Evolutionary conservation across 2,113 vertebrate genomes (phyloP).

Genomic region (Varanus komodoensis): DNA sequence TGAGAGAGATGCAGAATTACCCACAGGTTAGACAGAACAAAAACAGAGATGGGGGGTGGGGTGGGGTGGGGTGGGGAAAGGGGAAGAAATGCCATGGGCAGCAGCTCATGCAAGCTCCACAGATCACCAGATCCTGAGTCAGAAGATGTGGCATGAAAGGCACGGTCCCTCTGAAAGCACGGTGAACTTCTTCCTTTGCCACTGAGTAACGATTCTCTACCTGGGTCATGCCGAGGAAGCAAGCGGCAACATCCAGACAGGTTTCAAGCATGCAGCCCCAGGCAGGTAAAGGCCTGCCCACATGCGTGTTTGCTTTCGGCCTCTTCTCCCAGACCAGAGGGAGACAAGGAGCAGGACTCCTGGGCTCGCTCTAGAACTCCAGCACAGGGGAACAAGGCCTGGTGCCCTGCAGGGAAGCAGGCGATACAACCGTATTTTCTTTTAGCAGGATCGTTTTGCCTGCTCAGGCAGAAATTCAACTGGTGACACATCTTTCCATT

Average conservation of each 20-base stretch:
- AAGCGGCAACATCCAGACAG: neutral
- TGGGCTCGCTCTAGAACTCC: neutral
- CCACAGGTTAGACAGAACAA: neutral
- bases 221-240: neutral
- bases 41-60: neutral
- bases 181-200: neutral
- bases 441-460: neutral
- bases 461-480: neutral
- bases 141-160: neutral
- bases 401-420: too few species aligned
- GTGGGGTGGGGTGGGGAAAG: neutral
- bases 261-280: neutral
- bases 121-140: neutral
- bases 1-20: neutral
- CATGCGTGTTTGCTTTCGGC: neutral
- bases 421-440: neutral
- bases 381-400: neutral
- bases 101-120: neutral
- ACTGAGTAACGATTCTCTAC: too few species aligned
- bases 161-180: neutral
- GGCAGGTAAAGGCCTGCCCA: neutral
- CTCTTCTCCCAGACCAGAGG: neutral
- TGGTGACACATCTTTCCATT: neutral
- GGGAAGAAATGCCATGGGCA: neutral
- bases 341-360: too few species aligned